Base-by-base conservation (phyloP, 2,797 vertebrate genomes). In the Chelidonichthys spinosus region DNA sequence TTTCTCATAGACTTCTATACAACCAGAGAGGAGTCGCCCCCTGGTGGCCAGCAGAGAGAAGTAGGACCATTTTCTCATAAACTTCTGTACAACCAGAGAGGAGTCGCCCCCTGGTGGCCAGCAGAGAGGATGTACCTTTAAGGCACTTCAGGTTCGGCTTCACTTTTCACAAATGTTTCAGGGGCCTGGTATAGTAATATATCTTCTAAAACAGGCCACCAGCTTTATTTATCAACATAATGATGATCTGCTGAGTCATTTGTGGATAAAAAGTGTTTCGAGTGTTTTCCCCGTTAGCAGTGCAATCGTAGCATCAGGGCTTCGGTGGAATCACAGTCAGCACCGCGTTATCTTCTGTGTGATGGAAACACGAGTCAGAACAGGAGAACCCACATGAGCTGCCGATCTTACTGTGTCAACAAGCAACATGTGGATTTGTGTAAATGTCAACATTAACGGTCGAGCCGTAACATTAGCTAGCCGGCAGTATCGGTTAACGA, bases 201-300 rank as follows among this genome's bases (percentile, higher is more conserved):
- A 39, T 36, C 33, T 43, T 11, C 37, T 33, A 13, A 13, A 47
- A 54, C n/a, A 8, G 10, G 37, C 68, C 35, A 17, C 18, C 10
- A 13, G 9, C 5, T 8, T 14, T 15, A 55, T 65, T 42, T 37
- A 68, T 46, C 63, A 62, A 62, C 11, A 13, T 53, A 64, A 43
- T 49, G 5, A 15, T 25, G 58, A 62, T 63, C n/a, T 78, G 72
- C 60, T 49, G 68, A 73, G 56, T 76, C 42, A 73, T 68, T 61
- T 69, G 64, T 46, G 14, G 11, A 4, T n/a, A 44, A 65, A n/a
- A 56, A 69, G 25, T 37, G 39, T 61, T 64, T 64, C 25, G 44
- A 37, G 32, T 71, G 67, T 32, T 55, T 15, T 58, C 62, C 49
- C 66, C n/a, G 5, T 52, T 11, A 36, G 18, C 32, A 52, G 35